Conservation (phyloP, 2,797 vertebrate species). For the Trichosurus vulpecula region DNA sequence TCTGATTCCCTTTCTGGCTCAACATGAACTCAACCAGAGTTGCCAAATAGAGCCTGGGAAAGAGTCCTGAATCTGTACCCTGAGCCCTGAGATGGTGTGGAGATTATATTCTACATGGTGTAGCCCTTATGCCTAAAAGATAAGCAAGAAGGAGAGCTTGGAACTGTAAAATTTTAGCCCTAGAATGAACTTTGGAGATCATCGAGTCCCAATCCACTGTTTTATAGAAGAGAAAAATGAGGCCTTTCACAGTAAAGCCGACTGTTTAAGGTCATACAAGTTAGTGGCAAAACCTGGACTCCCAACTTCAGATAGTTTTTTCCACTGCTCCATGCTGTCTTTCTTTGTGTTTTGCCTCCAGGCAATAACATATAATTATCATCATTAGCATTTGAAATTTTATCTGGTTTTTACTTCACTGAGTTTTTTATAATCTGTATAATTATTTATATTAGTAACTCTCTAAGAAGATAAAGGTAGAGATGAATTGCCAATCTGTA, state of each 20-base stretch:
- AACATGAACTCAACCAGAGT: neutral
- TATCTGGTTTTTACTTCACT: conserved; percentile 73
- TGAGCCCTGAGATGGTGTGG: neutral
- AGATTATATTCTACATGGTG: neutral
- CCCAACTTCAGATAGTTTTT: neutral
- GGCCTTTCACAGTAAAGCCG: neutral
- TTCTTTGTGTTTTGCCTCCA: conserved; percentile 56
- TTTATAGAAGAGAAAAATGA: neutral
- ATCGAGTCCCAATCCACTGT: neutral
- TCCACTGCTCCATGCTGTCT: conserved; percentile 23
- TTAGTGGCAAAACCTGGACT: conserved; percentile 48
- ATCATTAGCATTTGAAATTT: conserved; percentile 71
- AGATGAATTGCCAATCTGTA: neutral
- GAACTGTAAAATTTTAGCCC: neutral
- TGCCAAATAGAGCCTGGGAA: neutral
- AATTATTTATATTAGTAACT: conserved; percentile 70
- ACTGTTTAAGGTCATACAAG: neutral
- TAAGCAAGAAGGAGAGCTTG: neutral
- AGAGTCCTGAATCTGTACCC: neutral
- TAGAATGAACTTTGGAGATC: neutral
- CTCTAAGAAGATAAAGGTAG: neutral
- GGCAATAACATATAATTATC: conserved; percentile 70
- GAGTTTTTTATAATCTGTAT: conserved; percentile 68
- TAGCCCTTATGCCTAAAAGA: neutral
- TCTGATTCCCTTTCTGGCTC: neutral